Base-by-base conservation (phyloP, 2,797 vertebrate genomes). In the Eulemur coronatus region DNA sequence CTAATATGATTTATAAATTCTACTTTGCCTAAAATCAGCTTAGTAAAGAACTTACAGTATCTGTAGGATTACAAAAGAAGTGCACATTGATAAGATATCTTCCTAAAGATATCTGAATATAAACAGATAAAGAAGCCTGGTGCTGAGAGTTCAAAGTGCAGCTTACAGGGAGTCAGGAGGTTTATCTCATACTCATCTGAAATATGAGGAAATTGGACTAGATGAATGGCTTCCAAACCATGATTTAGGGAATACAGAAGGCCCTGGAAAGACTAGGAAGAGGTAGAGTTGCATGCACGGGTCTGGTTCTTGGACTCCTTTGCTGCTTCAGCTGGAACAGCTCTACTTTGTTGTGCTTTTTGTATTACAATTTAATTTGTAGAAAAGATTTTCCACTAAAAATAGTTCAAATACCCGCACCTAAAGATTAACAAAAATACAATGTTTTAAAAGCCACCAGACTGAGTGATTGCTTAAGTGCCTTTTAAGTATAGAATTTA, bases 401-500 rank as follows among this genome's bases (percentile, higher is more conserved):
- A 91, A 24, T 46, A 80, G 13, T 89, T 89, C 55, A 43, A 79
- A 50, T 90, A 28, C 43, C 8, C 61, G 5, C 10, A 90, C 24
- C 38, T 89, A 46, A 80, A 88, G 59, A 61, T 65, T 41, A 72
- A 89, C 5, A 89, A 73, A 91, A 95, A 81, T 61, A 67, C 82
- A 94, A 55, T 4, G 2, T 88, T 93, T 96, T 52, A 70, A 76
- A 93, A 96, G 55, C 22, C 28, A 59, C 61, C 20, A 75, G 48
- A 84, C 38, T 87, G 41, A 63, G 8, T 73, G 55, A 84, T 93
- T 46, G 35, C 28, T 93, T 35, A 73, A 89, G 14, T 89, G 88
- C 22, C n/a, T 91, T 90, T 78, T 84, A 82, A 90, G 10, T 95
- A 72, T 13, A 91, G 75, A 91, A 89, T 96, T 85, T 50, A 88